phyloP scores from a whole-genome alignment of 1,140 invertebrate genomes.

The Zaprionus nigranus region DNA sequence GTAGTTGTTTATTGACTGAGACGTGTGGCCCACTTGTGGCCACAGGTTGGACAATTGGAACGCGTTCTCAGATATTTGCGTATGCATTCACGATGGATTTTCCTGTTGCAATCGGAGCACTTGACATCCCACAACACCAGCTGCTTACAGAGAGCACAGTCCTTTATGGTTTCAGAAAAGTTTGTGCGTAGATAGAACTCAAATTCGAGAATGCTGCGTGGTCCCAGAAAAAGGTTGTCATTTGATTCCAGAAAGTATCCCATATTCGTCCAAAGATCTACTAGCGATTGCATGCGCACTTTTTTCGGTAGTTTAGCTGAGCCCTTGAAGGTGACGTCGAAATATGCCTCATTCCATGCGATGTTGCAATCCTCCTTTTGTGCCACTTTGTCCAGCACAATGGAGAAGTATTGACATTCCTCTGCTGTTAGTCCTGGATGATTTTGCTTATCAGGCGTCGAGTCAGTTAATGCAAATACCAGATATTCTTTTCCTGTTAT shows the following conservation, averaged over 20 bases:
- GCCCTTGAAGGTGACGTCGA: conserved; percentile 16
- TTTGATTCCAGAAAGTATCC: conserved; percentile 57
- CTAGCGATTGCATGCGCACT: conserved; percentile 52
- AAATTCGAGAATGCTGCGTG: conserved; percentile 61
- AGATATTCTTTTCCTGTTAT: conserved; percentile 56
- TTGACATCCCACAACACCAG: conserved; percentile 66
- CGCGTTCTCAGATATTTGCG: conserved; percentile 60
- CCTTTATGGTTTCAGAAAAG: conserved; percentile 53
- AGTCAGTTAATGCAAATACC: conserved; percentile 60
- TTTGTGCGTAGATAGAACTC: conserved; percentile 59
- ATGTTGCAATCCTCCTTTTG: conserved; percentile 45
- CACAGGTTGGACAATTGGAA: conserved; percentile 62
- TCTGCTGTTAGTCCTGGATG: conserved; percentile 52
- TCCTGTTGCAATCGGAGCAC: conserved; percentile 52
- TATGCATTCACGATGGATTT: conserved; percentile 66
- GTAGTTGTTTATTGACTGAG: conserved; percentile 15
- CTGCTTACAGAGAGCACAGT: conserved; percentile 61
- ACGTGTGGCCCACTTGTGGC: conserved; percentile 50
- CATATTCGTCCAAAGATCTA: conserved; percentile 58
- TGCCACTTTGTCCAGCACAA: conserved; percentile 56
- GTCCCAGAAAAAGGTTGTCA: conserved; percentile 59
- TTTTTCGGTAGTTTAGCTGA: conserved; percentile 41
- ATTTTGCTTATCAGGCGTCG: conserved; percentile 43
- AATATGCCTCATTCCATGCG: conserved; percentile 62
- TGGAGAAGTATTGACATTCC: conserved; percentile 68